Percentiles rank a stretch among this genome's conserved stretches.
Evolutionary conservation across 2,797 vertebrate species (phyloP).

Genomic region (Sphenodon punctatus): DNA sequence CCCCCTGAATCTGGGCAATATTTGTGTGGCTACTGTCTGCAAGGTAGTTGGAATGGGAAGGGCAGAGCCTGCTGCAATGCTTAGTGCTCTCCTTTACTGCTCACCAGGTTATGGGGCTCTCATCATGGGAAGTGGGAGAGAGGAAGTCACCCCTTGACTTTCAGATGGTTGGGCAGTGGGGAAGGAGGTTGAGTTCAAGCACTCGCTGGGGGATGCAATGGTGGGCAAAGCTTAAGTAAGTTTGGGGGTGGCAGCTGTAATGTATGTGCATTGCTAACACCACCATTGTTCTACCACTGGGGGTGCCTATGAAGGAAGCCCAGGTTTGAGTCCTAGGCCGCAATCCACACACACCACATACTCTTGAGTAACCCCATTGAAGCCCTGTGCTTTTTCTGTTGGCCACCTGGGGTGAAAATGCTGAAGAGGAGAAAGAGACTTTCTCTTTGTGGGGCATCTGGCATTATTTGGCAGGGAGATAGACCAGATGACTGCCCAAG

Average conservation of each 20-base stretch:
- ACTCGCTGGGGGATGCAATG: neutral
- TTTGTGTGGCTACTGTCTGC: slow-evolving; percentile 91
- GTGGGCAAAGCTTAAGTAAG: neutral
- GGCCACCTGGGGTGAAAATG: no score
- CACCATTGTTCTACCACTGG: no score
- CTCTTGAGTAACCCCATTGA: no score
- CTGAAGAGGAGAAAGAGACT: no score
- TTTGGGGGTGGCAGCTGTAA: no score
- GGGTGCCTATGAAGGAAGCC: no score
- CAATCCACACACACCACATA: no score
- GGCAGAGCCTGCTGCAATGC: neutral
- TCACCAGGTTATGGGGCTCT: neutral
- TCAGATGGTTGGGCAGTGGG: neutral
- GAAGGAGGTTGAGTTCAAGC: neutral
- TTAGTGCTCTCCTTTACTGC: neutral
- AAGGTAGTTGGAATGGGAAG: slow-evolving; percentile 77
- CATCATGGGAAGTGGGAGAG: rapidly evolving
- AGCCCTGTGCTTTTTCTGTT: no score
- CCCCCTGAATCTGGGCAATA: slow-evolving; percentile 92
- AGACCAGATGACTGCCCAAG: no score
- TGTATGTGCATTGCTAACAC: no score
- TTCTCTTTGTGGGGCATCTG: neutral
- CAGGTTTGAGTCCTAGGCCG: no score
- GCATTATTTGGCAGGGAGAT: neutral
- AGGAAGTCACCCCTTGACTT: neutral